phyloP scores from a whole-genome alignment of 1,140 invertebrate species.

The Bathynomus jamesi region DNA sequence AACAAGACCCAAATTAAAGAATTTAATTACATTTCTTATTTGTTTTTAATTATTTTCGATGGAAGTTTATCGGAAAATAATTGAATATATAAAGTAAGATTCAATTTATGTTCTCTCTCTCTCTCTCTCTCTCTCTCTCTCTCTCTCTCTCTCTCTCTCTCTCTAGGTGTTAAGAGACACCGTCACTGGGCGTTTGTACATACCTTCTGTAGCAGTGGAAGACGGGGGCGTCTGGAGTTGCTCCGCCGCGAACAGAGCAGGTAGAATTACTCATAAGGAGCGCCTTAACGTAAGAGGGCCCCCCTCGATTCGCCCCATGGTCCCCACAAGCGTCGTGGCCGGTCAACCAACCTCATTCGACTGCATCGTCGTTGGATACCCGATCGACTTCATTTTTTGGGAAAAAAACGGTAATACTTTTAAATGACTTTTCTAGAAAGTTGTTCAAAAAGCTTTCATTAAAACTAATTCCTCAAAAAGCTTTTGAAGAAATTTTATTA shows the following conservation, averaged over 20 bases:
- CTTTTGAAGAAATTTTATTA: no score
- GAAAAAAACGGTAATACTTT: background rate
- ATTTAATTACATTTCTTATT: no score
- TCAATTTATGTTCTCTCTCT: no score
- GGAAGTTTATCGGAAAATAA: no score
- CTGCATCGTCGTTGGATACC: background rate
- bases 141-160: no score
- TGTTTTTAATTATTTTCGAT: no score
- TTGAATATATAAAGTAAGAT: no score
- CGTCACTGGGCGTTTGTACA: conserved; percentile 79
- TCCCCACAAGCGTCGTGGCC: background rate
- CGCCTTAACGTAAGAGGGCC: conserved; percentile 73
- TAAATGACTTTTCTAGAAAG: no score
- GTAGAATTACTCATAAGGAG: conserved; percentile 63
- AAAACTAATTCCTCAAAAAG: no score
- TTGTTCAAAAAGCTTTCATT: no score
- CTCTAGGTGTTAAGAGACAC: background rate
- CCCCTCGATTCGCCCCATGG: background rate
- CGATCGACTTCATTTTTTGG: background rate
- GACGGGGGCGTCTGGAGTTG: conserved; percentile 83
- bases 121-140: no score
- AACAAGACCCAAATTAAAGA: no score
- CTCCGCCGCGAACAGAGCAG: conserved; percentile 67
- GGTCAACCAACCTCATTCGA: background rate
- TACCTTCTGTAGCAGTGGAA: conserved; percentile 69